A percentile compares a stretch with the other conserved stretches of the same genome.
Evolutionary conservation across 2,113 vertebrate genomes (phyloP).

Genomic region (Xiphias gladius): DNA sequence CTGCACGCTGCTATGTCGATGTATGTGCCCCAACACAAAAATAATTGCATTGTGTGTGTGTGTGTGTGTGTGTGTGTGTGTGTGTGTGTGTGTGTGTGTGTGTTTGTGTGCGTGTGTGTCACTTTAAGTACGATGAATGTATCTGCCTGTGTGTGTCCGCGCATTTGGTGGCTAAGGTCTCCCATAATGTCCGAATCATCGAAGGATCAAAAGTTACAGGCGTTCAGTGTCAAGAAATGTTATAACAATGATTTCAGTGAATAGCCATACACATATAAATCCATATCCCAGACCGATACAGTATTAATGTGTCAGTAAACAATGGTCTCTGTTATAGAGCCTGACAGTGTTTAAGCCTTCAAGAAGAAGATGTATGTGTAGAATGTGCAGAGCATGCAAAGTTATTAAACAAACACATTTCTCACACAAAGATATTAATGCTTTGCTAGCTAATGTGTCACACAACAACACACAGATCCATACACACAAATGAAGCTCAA

Average conservation of each 20-base stretch:
- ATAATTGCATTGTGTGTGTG: background rate
- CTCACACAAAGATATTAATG: constrained; percentile 1
- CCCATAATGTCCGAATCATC: background rate
- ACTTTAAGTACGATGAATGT: no score
- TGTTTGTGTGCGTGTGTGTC: constrained; percentile 12
- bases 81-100: no score
- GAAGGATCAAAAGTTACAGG: no score
- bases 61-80: no score
- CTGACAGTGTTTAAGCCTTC: background rate
- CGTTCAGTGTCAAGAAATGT: background rate
- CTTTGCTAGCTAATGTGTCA: constrained; percentile 8
- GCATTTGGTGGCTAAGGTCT: background rate
- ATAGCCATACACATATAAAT: constrained; percentile 13
- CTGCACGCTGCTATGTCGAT: constrained; percentile 45
- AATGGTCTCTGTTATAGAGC: constrained; percentile 12
- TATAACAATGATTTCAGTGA: no score
- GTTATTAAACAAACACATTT: constrained; percentile 6
- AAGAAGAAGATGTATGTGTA: background rate
- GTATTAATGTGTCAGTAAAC: constrained; percentile 34
- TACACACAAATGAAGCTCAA: constrained; percentile 27
- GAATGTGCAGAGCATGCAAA: background rate
- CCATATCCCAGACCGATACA: background rate
- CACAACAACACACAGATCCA: background rate
- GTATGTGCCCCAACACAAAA: background rate
- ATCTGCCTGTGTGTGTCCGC: no score